A percentile compares a stretch with the other conserved stretches of the same genome.
phyloP scores from a whole-genome alignment of 2,888 invertebrate species.

The Agonum fuliginosum region DNA sequence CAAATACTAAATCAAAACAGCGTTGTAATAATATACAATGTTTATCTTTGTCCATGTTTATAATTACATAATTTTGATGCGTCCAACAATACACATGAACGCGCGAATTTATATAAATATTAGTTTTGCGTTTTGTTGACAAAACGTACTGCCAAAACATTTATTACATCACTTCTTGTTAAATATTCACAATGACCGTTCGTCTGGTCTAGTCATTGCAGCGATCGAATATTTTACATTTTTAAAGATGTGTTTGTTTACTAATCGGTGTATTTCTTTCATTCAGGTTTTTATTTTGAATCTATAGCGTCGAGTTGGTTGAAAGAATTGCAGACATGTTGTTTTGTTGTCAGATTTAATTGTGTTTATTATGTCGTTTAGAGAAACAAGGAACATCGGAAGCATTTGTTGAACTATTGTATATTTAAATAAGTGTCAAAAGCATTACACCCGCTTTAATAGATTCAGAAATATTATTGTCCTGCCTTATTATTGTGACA shows the following conservation, averaged over 20 bases:
- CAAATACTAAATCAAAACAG: neutral
- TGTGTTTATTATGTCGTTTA: constrained; percentile 21
- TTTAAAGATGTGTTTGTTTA: constrained; percentile 24
- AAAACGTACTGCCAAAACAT: constrained; percentile 36
- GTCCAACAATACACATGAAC: neutral
- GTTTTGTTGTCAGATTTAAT: constrained; percentile 18
- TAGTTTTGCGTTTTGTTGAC: constrained; percentile 28
- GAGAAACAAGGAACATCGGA: neutral
- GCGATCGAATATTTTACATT: constrained; percentile 1
- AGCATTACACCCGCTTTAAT: neutral
- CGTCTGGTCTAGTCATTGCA: neutral
- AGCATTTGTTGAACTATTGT: constrained; percentile 1
- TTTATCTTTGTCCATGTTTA: constrained; percentile 17
- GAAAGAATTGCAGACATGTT: constrained; percentile 10
- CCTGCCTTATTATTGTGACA: neutral
- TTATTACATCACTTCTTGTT: constrained; percentile 15
- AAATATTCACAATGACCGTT: neutral
- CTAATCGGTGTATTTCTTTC: constrained; percentile 6
- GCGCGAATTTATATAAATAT: constrained; percentile 10
- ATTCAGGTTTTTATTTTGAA: neutral
- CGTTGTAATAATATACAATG: neutral
- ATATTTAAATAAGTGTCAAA: neutral
- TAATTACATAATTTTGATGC: neutral
- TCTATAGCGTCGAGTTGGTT: neutral
- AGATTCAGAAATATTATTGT: constrained; percentile 21